These are phyloP conservation scores for Lysandra coridon DNA, from an alignment of 2,888 invertebrate genomes.

Conservation along the genomic window DNA sequence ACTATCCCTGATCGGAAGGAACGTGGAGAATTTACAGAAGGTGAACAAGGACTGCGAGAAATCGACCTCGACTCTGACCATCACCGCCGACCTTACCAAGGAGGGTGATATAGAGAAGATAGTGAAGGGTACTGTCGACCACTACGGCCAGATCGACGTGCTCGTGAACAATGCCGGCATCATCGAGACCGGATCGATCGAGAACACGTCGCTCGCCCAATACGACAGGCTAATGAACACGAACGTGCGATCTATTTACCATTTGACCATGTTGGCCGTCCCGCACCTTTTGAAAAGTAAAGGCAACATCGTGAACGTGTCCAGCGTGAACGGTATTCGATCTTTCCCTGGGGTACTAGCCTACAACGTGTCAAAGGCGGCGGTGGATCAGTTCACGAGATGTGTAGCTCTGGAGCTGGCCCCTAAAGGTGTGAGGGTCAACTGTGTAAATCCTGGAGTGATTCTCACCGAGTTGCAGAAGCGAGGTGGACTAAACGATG, in stretches of 20 bases:
- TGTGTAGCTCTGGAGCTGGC: constrained; percentile 94
- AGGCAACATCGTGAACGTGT: constrained; percentile 97
- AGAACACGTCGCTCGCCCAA: constrained; percentile 91
- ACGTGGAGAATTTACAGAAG: constrained; percentile 81
- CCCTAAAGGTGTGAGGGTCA: constrained; percentile 90
- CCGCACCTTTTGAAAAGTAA: constrained; percentile 91
- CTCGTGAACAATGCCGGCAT: constrained; percentile 95
- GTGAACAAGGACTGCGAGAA: constrained; percentile 66
- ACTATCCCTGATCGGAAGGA: constrained; percentile 86
- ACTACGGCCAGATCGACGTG: constrained; percentile 90
- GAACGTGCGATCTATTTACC: constrained; percentile 91
- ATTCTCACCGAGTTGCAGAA: constrained; percentile 93
- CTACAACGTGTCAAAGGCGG: constrained; percentile 96
- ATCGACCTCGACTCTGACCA: constrained; percentile 73
- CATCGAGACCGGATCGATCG: constrained; percentile 90
- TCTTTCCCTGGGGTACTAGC: constrained; percentile 94
- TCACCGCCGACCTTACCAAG: constrained; percentile 86
- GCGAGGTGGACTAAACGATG: constrained; percentile 90
- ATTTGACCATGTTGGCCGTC: constrained; percentile 92
- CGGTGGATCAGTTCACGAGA: constrained; percentile 96
- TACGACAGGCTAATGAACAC: constrained; percentile 94
- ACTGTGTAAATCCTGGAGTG: constrained; percentile 96
- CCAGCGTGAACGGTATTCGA: constrained; percentile 94
- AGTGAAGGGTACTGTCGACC: constrained; percentile 85
- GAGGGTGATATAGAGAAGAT: constrained; percentile 87